Base-by-base conservation (phyloP, 2,113 vertebrate species). In the Chrysochloris asiatica region DNA sequence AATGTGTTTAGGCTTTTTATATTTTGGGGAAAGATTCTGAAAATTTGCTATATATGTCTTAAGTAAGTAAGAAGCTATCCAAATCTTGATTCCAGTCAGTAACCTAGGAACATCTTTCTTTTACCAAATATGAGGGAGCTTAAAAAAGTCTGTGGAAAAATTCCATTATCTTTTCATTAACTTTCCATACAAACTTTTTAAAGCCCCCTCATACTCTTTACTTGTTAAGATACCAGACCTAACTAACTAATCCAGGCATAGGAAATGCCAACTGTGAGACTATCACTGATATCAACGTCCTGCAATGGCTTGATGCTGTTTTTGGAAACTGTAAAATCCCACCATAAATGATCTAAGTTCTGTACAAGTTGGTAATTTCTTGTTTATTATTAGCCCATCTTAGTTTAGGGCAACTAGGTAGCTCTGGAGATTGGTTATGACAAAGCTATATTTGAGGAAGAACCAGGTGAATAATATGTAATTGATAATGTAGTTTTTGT, bases 301-400 rank as follows among this genome's bases (percentile, higher is more conserved):
- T 65, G 71, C 8, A 65, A 91, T 36, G 36, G 61, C 52, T 72
- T 61, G 33, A 47, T 75, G 33, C 38, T 61, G 73, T 79, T 84
- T 92, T 71, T 71, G 54, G 54, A 89, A 94, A 90, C 28, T 67
- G n/a, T n/a, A n/a, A n/a, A n/a, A n/a, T n/a, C n/a, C n/a, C n/a
- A n/a, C n/a, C n/a, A n/a, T n/a, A n/a, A n/a, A n/a, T 93, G 8
- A 52, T n/a, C 41, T 65, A 83, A 52, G 19, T 52, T 93, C 33
- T 61, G 3, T 28, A 73, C 38, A 73, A 43, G 93, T 92, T 75
- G 78, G 69, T 72, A 54, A 30, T 69, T 83, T 86, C 72, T 87
- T 94, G 30, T 75, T 86, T 72, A 94, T 45, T n/a, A n/a, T 56
- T 86, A 54, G 56, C 8, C 21, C 24, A 77, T 86, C 65, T 81